Evolutionary conservation across 2,113 vertebrate species (phyloP).

Genomic region (Saguinus midas): DNA sequence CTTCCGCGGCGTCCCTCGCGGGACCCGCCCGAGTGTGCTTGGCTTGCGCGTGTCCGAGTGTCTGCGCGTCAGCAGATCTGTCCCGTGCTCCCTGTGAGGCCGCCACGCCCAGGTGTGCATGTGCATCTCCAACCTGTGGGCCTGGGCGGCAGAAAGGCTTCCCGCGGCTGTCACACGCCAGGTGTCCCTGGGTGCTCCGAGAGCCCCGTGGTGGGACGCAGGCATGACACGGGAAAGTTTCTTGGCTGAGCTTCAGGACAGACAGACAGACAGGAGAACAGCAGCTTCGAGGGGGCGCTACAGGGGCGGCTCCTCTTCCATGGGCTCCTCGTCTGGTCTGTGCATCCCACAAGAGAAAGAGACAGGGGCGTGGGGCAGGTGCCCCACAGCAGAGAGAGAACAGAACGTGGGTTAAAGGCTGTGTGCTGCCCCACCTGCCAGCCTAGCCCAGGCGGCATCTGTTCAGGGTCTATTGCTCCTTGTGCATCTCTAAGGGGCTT

Average conservation of each 20-base stretch:
- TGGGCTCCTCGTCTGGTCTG: conserved; percentile 95
- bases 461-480: not conserved
- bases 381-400: fast-evolving
- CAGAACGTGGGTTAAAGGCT: not conserved
- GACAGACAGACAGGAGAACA: conserved; percentile 83
- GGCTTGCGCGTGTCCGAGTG: not conserved
- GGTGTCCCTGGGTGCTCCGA: conserved; percentile 77
- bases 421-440: not conserved
- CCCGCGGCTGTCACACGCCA: conserved; percentile 74
- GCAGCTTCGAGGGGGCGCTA: conserved; percentile 82
- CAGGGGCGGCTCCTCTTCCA: conserved; percentile 96
- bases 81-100: conserved; percentile 56
- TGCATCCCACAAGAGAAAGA: fast-evolving
- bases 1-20: conserved; percentile 54
- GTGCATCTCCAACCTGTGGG: not conserved
- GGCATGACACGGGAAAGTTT: conserved; percentile 82
- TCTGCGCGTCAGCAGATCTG: conserved; percentile 6
- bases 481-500: not conserved
- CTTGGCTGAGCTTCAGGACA: conserved; percentile 87
- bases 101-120: not conserved
- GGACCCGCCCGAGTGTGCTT: conserved; percentile 71
- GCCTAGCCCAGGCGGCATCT: not conserved
- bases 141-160: not conserved
- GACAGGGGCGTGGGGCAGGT: not conserved
- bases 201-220: conserved; percentile 77